phyloP scores from a whole-genome alignment of 2,797 vertebrate species.

The Myotis findleyi region DNA sequence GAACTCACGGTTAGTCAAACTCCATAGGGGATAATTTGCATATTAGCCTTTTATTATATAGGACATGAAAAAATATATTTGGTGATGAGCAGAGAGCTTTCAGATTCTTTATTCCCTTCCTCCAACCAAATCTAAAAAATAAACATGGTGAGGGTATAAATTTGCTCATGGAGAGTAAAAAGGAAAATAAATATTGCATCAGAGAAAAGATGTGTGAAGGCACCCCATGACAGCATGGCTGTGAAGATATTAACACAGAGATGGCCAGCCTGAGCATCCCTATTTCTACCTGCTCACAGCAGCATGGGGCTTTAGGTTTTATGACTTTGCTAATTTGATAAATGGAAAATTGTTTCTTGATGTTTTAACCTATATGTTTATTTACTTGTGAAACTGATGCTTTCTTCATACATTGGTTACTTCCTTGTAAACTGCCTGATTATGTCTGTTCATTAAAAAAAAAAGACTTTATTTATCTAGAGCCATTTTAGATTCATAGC shows the following conservation, averaged over 20 bases:
- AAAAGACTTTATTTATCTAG: not conserved
- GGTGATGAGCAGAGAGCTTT: not conserved
- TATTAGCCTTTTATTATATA: no score
- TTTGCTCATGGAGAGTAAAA: not conserved
- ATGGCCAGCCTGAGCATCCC: not conserved
- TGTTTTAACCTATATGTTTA: not conserved
- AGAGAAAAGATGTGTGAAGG: not conserved
- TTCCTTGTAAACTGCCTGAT: not conserved
- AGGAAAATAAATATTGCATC: not conserved
- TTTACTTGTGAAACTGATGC: not conserved
- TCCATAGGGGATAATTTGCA: no score
- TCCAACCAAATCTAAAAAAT: slow-evolving; percentile 8
- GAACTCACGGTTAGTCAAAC: no score
- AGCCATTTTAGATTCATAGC: not conserved
- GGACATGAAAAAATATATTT: not conserved
- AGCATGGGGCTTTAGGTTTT: not conserved
- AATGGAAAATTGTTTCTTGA: not conserved
- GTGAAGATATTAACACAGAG: not conserved
- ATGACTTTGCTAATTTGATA: not conserved
- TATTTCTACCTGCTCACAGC: not conserved
- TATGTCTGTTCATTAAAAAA: not conserved
- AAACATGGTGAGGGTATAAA: not conserved
- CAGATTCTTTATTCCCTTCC: not conserved
- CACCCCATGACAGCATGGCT: not conserved
- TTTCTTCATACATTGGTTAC: not conserved